phyloP scores from a whole-genome alignment of 2,113 vertebrate genomes.

The Gracilinanus agilis region DNA sequence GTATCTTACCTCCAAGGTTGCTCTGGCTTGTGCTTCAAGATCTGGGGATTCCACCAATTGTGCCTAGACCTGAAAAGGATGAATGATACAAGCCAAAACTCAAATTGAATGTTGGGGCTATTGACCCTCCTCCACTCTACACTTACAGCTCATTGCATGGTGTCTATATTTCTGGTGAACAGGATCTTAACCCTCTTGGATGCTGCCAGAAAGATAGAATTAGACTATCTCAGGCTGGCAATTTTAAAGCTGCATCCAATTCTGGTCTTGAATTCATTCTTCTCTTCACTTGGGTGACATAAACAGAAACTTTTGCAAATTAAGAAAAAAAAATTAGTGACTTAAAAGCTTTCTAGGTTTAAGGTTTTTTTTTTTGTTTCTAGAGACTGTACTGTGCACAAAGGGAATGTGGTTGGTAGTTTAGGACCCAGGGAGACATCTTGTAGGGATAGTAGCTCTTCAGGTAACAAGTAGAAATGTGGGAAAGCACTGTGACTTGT shows the following conservation, averaged over 20 bases:
- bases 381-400: neutral
- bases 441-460: neutral
- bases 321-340: constrained; percentile 39
- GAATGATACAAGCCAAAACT: neutral
- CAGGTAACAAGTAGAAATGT: constrained; percentile 8
- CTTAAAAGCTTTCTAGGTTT: neutral
- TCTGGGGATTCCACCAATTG: neutral
- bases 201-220: neutral
- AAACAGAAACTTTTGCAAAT: neutral
- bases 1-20: neutral
- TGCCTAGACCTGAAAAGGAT: neutral
- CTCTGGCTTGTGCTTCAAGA: neutral
- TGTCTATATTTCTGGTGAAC: neutral
- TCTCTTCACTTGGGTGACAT: neutral
- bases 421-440: neutral
- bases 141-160: neutral
- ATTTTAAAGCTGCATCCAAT: neutral
- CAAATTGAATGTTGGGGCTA: neutral
- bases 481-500: constrained; percentile 37
- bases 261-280: neutral
- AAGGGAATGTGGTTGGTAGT: neutral
- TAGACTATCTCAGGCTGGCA: neutral
- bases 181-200: neutral
- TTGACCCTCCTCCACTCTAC: too few relatives aligned
- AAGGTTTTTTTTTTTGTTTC: neutral